Evolutionary conservation across 2,888 invertebrate species (phyloP).

Genomic region (Germaria angustata): DNA sequence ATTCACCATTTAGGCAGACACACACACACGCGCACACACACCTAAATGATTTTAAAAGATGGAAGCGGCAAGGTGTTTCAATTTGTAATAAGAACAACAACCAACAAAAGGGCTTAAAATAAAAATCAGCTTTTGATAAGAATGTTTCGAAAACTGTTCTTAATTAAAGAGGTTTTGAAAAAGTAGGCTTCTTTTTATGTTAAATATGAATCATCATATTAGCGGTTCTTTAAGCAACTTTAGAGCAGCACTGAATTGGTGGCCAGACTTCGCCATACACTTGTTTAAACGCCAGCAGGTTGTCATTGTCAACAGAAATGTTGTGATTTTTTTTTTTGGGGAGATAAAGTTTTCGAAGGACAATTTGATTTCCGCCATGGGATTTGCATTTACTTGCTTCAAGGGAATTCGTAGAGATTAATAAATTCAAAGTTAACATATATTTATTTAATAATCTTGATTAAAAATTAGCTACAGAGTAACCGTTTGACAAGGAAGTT

Average conservation of each 20-base stretch:
- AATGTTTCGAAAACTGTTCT: neutral
- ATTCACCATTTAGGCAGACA: slow-evolving; percentile 4
- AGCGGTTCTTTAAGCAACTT: neutral
- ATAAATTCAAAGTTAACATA: too few species aligned
- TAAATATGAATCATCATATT: neutral
- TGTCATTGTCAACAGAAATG: neutral
- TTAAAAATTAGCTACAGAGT: too few species aligned
- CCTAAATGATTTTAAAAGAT: neutral
- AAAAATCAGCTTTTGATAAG: neutral
- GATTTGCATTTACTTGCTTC: too few species aligned
- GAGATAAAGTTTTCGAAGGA: too few species aligned
- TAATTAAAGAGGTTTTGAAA: neutral
- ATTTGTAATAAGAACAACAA: neutral
- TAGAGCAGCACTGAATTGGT: neutral
- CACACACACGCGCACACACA: neutral
- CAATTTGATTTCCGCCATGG: too few species aligned
- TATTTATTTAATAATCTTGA: too few species aligned
- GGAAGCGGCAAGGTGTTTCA: slow-evolving; percentile 12
- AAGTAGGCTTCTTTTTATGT: neutral
- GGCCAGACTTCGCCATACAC: neutral
- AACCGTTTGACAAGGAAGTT: too few species aligned
- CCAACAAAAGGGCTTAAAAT: neutral
- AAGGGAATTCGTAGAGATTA: too few species aligned
- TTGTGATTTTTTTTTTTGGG: neutral
- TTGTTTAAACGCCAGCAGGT: neutral